Conservation (phyloP, 2,797 vertebrate genomes). For the Mionectes olivaceus region DNA sequence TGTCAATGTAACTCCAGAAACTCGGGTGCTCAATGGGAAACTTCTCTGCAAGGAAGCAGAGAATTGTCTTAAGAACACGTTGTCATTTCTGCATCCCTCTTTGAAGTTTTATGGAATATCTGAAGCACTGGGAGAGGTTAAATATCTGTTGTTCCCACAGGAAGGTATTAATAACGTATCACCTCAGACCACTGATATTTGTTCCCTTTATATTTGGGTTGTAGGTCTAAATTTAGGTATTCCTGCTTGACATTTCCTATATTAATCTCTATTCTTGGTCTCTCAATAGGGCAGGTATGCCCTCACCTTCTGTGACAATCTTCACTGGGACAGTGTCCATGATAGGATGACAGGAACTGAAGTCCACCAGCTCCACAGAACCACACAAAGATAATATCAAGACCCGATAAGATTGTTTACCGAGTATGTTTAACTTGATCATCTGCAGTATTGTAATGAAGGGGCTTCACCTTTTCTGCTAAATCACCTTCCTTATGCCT, state of each 20-base stretch:
- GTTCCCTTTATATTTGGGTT: neutral
- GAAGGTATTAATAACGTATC: neutral
- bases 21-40: neutral
- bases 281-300: neutral
- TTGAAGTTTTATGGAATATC: neutral
- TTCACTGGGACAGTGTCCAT: neutral
- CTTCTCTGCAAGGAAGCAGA: neutral
- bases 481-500: neutral
- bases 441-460: neutral
- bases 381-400: neutral
- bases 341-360: neutral
- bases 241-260: neutral
- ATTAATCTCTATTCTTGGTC: neutral
- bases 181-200: neutral
- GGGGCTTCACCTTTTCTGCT: neutral
- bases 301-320: neutral
- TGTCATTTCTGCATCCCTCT: neutral
- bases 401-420: neutral
- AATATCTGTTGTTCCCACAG: neutral
- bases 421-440: neutral
- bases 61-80: neutral
- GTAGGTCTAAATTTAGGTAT: neutral
- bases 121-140: neutral
- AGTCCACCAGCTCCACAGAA: accelerated
- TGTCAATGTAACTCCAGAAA: neutral